Conservation (phyloP, 2,888 invertebrate genomes). For the Octodonta nipae region DNA sequence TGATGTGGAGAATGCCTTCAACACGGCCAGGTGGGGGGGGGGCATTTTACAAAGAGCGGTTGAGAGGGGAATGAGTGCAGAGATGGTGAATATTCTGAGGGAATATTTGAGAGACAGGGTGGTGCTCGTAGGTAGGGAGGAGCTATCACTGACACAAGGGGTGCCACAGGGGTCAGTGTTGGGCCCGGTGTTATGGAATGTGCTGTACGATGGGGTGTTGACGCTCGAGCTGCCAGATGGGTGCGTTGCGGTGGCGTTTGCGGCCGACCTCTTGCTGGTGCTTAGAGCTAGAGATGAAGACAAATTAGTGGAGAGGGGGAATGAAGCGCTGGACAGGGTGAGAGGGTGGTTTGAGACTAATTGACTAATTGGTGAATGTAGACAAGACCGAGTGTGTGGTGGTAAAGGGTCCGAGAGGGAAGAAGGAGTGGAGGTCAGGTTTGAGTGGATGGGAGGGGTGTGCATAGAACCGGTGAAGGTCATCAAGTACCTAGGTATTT, state of each 20-base stretch:
- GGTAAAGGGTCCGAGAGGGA: slow-evolving; percentile 6
- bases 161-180: slow-evolving; percentile 11
- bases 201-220: slow-evolving; percentile 7
- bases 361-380: slow-evolving; percentile 5
- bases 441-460: neutral
- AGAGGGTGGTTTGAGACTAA: slow-evolving; percentile 5
- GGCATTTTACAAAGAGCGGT: neutral
- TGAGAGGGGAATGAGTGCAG: slow-evolving; percentile 3
- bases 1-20: neutral
- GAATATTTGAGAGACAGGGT: slow-evolving; percentile 1
- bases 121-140: too few relatives aligned
- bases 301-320: slow-evolving; percentile 3
- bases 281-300: slow-evolving; percentile 1
- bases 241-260: too few relatives aligned
- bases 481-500: slow-evolving; percentile 7
- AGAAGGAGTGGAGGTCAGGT: slow-evolving; percentile 4
- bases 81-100: neutral
- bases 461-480: slow-evolving; percentile 1
- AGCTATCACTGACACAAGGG: slow-evolving; percentile 7
- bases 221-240: neutral
- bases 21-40: neutral
- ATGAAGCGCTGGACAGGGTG: slow-evolving; percentile 1
- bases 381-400: slow-evolving; percentile 9
- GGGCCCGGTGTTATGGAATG: slow-evolving; percentile 10
- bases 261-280: too few relatives aligned